Base-by-base conservation (phyloP, 2,113 vertebrate species). In the Cheilinus undulatus region DNA sequence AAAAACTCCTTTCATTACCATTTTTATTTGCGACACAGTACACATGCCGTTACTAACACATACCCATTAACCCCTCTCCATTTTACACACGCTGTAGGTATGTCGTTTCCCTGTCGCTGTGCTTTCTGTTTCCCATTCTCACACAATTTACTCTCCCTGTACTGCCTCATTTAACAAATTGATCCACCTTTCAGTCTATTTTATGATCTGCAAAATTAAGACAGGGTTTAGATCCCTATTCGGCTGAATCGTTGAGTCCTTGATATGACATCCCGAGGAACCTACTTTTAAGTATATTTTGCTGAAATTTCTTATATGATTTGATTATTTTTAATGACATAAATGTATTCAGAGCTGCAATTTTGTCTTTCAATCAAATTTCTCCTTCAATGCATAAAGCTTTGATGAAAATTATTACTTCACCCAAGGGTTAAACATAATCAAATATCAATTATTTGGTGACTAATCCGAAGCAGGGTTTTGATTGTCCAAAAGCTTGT, bases 111-210 rank as follows among this genome's bases (percentile, higher is more conserved):
- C 66, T 86, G 76, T 86, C 52, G 72, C 86, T 83, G 73, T 89
- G 86, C 87, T 79, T 92, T 86, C 67, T 83, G 89, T 92, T 89
- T 72, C 74, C 84, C 89, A 91, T 93, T 77, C 80, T 91, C 87
- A 90, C 81, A 87, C 89, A 75, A 89, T 90, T 89, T 85, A 86
- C 85, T 89, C 78, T 88, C 87, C 86, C 86, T 87, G 75, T 88
- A 84, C 88, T 90, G 86, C 91, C 83, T 93, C 93, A 93, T 93
- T 87, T 86, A 89, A 90, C 90, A 81, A 90, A 92, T 93, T 93
- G 93, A 94, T 95, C 94, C 93, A 94, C 93, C 91, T 92, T 90
- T 93, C 88, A 90, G 88, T 90, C 78, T 85, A 86, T 91, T 90
- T 88, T 89, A 86, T 86, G 82, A 92, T 88, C 78, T 89, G 71